phyloP scores from a whole-genome alignment of 2,888 invertebrate genomes.

The Deroplatys truncata region DNA sequence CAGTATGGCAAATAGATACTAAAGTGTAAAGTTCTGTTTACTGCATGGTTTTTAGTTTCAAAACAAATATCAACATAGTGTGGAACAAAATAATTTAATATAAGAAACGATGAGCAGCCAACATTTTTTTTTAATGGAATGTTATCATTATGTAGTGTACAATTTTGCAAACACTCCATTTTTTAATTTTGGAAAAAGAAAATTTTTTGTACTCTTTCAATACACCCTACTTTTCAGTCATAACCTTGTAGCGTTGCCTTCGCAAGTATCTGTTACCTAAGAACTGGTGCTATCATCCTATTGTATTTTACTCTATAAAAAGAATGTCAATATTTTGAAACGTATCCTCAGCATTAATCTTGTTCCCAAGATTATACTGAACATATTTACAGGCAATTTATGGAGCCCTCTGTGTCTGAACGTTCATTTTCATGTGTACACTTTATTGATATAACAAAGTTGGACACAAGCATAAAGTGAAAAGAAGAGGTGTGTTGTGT shows the following conservation, averaged over 20 bases:
- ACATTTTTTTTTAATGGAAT: too few species aligned
- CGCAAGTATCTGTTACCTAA: neutral
- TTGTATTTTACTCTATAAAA: neutral
- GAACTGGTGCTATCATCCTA: neutral
- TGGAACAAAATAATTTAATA: too few species aligned
- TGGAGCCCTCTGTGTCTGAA: neutral
- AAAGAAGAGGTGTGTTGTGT: conserved; percentile 1
- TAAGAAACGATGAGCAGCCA: too few species aligned
- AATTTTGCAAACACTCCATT: too few species aligned
- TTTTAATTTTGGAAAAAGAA: too few species aligned
- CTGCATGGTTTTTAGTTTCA: too few species aligned
- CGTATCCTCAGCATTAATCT: too few species aligned
- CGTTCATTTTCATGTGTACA: neutral
- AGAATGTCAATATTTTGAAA: neutral
- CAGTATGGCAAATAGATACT: too few species aligned
- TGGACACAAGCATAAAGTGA: conserved; percentile 6
- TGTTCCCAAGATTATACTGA: neutral
- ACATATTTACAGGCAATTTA: neutral
- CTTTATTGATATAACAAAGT: neutral
- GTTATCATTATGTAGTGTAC: too few species aligned
- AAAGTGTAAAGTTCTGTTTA: too few species aligned
- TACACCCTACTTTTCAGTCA: neutral
- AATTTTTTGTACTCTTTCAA: too few species aligned
- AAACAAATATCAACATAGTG: too few species aligned
- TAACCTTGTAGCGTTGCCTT: neutral